phyloP scores from a whole-genome alignment of 2,113 vertebrate species.

The Sprattus sprattus region DNA sequence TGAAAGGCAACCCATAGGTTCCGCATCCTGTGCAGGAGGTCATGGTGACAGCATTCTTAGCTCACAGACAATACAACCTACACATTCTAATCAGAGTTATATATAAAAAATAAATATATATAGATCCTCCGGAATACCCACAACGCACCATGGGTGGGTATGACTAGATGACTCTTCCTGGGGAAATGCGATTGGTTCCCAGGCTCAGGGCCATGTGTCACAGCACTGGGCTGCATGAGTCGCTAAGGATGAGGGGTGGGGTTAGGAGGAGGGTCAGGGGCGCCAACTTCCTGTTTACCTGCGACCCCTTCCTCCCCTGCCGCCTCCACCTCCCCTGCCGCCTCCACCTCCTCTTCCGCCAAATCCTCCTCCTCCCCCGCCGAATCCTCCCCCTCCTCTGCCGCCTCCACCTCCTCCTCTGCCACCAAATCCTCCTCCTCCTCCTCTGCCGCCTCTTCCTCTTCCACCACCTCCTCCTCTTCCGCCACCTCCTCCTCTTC shows the following conservation, averaged over 20 bases:
- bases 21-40: neutral
- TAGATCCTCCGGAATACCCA: neutral
- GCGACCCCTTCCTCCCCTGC: constrained; percentile 32
- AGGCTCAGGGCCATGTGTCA: neutral
- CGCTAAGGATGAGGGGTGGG: neutral
- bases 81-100: too few relatives aligned
- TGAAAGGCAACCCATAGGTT: neutral
- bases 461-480: constrained; percentile 32
- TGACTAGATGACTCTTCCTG: neutral
- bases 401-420: constrained; percentile 41
- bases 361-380: neutral
- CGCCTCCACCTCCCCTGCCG: constrained; percentile 33
- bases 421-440: constrained; percentile 23
- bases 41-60: neutral
- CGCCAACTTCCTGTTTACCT: constrained; percentile 32
- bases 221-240: neutral
- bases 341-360: constrained; percentile 38
- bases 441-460: constrained; percentile 33
- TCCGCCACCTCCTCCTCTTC: constrained; percentile 41
- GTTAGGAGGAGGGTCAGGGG: neutral
- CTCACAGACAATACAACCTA: neutral
- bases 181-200: neutral
- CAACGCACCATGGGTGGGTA: neutral
- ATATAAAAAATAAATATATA: neutral
- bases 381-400: constrained; percentile 32